These are phyloP conservation scores for Nanger granti DNA, from an alignment of 2,113 vertebrate species.

Conservation along the genomic window DNA sequence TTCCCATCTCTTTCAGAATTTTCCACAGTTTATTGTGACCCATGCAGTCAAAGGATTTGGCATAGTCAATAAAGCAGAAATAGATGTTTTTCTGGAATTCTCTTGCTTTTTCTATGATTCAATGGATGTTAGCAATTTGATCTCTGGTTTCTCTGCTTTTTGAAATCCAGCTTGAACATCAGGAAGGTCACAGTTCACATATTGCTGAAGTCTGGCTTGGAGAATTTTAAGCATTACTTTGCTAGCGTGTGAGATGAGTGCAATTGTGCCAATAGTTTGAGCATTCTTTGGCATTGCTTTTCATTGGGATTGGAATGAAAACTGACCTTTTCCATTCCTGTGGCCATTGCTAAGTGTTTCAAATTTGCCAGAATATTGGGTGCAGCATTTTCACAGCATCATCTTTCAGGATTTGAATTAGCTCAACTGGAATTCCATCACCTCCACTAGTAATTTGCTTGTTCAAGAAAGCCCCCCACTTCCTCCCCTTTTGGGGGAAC, in stretches of 20 bases:
- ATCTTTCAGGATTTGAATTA: not conserved
- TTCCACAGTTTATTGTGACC: not conserved
- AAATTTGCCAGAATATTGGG: not conserved
- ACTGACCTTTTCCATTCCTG: not conserved
- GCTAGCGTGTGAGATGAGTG: not conserved
- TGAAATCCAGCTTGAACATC: not conserved
- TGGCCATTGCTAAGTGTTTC: not conserved
- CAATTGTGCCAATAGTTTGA: not conserved
- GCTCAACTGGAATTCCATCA: not conserved
- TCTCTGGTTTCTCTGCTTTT: not conserved
- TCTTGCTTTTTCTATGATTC: not conserved
- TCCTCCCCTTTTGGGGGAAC: too few relatives aligned
- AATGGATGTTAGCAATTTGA: not conserved
- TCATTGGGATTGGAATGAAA: not conserved
- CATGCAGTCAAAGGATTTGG: not conserved
- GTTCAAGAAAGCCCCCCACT: too few relatives aligned
- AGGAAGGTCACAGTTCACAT: accelerated
- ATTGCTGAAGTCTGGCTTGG: not conserved
- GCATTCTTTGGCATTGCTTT: not conserved
- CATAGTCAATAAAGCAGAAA: not conserved
- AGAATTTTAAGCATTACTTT: not conserved
- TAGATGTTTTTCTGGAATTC: not conserved
- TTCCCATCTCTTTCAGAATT: not conserved
- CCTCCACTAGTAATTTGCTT: too few relatives aligned
- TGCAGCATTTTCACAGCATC: not conserved